phyloP scores from a whole-genome alignment of 1,140 invertebrate genomes.

The Scaptomyza hsui region DNA sequence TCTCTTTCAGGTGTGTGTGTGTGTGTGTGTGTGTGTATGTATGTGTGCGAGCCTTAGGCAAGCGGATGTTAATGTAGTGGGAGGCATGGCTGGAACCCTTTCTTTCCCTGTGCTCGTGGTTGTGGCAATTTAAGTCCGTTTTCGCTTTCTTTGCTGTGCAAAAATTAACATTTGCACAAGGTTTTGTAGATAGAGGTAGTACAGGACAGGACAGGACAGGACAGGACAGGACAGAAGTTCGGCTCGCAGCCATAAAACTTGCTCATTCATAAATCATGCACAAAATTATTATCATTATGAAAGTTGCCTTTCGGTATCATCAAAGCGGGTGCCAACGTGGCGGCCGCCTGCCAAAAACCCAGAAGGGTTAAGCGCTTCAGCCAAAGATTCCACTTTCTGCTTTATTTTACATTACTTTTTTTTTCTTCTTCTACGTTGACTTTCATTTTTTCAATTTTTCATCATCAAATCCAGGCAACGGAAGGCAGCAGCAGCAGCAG shows the following conservation, averaged over 20 bases:
- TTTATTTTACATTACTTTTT: conserved; percentile 25
- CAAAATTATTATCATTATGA: conserved; percentile 83
- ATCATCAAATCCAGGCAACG: conserved; percentile 61
- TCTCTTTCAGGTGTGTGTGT: background rate
- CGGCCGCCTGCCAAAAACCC: conserved; percentile 17
- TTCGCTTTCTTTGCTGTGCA: conserved; percentile 42
- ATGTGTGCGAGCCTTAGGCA: conserved; percentile 8
- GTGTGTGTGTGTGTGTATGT: conserved; percentile 3
- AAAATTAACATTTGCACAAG: conserved; percentile 78
- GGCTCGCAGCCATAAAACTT: conserved; percentile 72
- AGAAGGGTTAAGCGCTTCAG: conserved; percentile 73
- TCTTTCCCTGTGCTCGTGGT: background rate
- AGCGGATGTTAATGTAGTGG: conserved; percentile 32
- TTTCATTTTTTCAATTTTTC: conserved; percentile 81
- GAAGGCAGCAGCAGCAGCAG: background rate
- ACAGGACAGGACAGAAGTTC: conserved; percentile 23
- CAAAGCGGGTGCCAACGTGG: conserved; percentile 30
- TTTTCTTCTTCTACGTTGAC: conserved; percentile 43
- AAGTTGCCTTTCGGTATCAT: conserved; percentile 77
- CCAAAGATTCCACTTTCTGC: conserved; percentile 46
- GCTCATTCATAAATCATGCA: conserved; percentile 80
- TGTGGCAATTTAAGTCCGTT: conserved; percentile 32
- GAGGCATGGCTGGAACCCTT: conserved; percentile 14
- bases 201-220: background rate
- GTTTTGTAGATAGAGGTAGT: conserved; percentile 37